phyloP scores from a whole-genome alignment of 2,888 invertebrate species.

The Hyposoter dolosus region DNA sequence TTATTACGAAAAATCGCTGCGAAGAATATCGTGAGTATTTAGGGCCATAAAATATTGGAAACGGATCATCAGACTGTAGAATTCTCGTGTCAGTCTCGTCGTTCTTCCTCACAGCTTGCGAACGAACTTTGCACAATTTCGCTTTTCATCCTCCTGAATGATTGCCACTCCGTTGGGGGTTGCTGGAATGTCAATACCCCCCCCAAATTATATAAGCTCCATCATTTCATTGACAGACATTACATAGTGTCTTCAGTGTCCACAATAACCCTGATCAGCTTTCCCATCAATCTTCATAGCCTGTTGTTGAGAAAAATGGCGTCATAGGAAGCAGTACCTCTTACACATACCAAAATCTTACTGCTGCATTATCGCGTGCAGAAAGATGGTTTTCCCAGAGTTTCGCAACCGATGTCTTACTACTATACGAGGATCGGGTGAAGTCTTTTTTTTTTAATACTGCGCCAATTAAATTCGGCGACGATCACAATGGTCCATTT shows the following conservation, averaged over 20 bases:
- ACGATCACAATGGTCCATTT: neutral
- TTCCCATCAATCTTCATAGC: constrained; percentile 3
- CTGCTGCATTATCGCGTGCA: neutral
- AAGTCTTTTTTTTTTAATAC: neutral
- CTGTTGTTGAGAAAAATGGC: neutral
- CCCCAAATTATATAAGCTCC: neutral
- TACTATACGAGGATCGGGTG: too few relatives aligned
- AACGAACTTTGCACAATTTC: neutral
- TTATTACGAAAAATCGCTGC: constrained; percentile 31
- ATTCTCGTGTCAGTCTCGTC: neutral
- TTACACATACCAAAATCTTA: neutral
- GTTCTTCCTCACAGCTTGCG: neutral
- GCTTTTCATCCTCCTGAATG: neutral
- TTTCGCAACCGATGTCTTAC: neutral
- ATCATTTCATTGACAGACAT: constrained; percentile 17
- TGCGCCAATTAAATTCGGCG: neutral
- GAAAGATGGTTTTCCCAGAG: neutral
- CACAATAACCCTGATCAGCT: neutral
- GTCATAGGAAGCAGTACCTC: neutral
- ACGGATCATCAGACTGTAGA: neutral
- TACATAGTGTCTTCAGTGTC: neutral
- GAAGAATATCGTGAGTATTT: constrained; percentile 21
- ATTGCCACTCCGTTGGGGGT: neutral
- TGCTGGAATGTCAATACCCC: neutral
- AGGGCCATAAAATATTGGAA: neutral